Evolutionary conservation across 2,113 vertebrate genomes (phyloP), one percentile per base, ranked within the genome.

Genomic region (Edolisoma coerulescens): DNA sequence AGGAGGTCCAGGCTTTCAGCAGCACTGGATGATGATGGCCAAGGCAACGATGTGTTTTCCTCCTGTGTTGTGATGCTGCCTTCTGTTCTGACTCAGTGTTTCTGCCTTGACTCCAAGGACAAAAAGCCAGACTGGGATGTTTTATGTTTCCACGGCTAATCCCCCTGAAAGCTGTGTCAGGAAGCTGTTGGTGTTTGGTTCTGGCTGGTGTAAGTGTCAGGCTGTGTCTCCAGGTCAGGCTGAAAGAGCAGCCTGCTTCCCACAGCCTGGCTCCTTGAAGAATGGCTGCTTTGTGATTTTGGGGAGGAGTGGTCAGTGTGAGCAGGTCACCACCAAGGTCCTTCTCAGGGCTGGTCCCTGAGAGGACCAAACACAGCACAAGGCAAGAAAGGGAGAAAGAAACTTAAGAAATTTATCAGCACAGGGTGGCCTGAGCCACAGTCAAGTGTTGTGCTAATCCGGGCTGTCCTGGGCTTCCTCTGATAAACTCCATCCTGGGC

Each of bases 381-480:
- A 53, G 32, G 27, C 56, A 39, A 82, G 54, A 16, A 49, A 87
- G 45, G 53, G 49, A 27, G 54, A 74, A 94, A 91, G 75, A 75
- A 90, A 84, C 71, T 84, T 84, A 67, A 87, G 83, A 61, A 84
- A 73, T 47, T 97, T 97, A 98, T 94, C 98, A 91, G 77, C 35
- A 45, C n/a, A 4, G 94, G 96, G 96, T 26, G 77, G 91, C 42
- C 96, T 86, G 86, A 94, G 83, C 85, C 87, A 84, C 7, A 86
- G 87, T 95, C 94, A 97, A 98, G 96, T 95, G 96, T 74, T 97
- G 93, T 96, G 96, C 77, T 97, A 98, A 97, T 97, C 95, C 94
- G 1, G 93, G 57, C 90, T 89, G 84, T 97, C 96, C 93, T 19
- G 85, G 84, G 91, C 96, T 92, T 97, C 93, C 97, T 96, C 95